Evolutionary conservation across 1,140 invertebrate genomes (phyloP), one percentile per base, ranked within the genome.

Genomic region (Pemphigus obesinymphae): DNA sequence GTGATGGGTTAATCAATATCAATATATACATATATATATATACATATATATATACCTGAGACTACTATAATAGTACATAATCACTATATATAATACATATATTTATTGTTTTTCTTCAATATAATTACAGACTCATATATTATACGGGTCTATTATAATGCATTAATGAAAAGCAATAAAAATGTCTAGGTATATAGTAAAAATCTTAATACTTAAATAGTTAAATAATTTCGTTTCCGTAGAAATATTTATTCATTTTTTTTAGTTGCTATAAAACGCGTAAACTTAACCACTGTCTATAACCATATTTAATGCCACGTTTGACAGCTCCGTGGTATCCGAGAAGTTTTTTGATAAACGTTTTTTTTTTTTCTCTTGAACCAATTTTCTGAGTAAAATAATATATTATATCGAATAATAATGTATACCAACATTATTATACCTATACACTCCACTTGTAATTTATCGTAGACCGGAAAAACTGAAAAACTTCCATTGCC

Each of bases 271-370:
- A 20, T 72, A 48, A 20, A 48, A 48, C 7, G n/a, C n/a, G 7
- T 31, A 72, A n/a, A 73, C 17, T 73, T 29, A 4, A 50, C 26
- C 31, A 50, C 43, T 48, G 10, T n/a, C 17, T 73, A 50, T 50
- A 50, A 50, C 43, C 8, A 31, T 73, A 50, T 29, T 73, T 20
- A 73, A 73, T 50, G 17, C 17, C 26, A 31, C 43, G 13, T 72
- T 29, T 20, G 43, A 73, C 26, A 73, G 43, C 17, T 73, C 31
- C 26, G 11, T 11, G 10, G 43, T 73, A 50, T 17, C 1, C 0
- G 45, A n/a, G n/a, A 73, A 50, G 26, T 72, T 72, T 48, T 68
- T 72, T 72, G 23, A 72, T 20, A 29, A 72, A 72, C 68, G 43
- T 48, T 48, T 72, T 17, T 48, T 23, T 68, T 23, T 43, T 23